These are phyloP conservation scores for Campoletis raptor DNA, from an alignment of 2,888 invertebrate species.

Conservation along the genomic window DNA sequence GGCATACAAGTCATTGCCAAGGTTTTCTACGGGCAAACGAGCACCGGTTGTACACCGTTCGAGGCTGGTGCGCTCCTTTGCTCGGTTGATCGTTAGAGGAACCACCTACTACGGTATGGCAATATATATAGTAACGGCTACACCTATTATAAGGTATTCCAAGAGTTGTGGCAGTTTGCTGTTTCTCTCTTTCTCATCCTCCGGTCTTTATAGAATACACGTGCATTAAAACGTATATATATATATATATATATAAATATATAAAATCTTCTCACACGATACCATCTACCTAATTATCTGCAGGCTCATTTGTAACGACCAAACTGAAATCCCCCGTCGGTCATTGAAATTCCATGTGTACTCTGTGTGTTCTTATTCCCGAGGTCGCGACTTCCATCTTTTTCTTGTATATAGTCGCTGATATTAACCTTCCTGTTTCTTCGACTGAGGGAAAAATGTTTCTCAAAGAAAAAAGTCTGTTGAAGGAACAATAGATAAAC, in stretches of 20 bases:
- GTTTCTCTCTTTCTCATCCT: slow-evolving; percentile 18
- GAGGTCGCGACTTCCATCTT: slow-evolving; percentile 36
- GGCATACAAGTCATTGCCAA: slow-evolving; percentile 75
- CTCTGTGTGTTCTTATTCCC: slow-evolving; percentile 23
- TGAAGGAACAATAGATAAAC: background rate
- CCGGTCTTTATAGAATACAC: slow-evolving; percentile 10
- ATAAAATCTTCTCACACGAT: slow-evolving; percentile 80
- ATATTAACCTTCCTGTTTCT: slow-evolving; percentile 53
- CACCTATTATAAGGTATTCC: slow-evolving; percentile 51
- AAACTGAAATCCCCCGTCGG: slow-evolving; percentile 78
- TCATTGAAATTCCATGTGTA: slow-evolving; percentile 78
- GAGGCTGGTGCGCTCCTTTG: slow-evolving; percentile 69
- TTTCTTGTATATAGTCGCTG: slow-evolving; percentile 26
- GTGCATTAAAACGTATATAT: background rate
- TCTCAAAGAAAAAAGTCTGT: background rate
- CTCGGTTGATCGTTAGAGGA: slow-evolving; percentile 75
- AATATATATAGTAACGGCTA: slow-evolving; percentile 52
- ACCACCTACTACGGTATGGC: slow-evolving; percentile 73
- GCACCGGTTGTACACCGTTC: slow-evolving; percentile 65
- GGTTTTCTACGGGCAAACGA: slow-evolving; percentile 73
- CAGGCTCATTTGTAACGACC: slow-evolving; percentile 82
- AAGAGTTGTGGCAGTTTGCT: slow-evolving; percentile 44
- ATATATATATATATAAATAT: slow-evolving; percentile 6
- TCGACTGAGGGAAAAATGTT: background rate
- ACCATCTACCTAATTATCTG: slow-evolving; percentile 82